phyloP scores from a whole-genome alignment of 1,140 invertebrate genomes.

The Caerostris extrusa region DNA sequence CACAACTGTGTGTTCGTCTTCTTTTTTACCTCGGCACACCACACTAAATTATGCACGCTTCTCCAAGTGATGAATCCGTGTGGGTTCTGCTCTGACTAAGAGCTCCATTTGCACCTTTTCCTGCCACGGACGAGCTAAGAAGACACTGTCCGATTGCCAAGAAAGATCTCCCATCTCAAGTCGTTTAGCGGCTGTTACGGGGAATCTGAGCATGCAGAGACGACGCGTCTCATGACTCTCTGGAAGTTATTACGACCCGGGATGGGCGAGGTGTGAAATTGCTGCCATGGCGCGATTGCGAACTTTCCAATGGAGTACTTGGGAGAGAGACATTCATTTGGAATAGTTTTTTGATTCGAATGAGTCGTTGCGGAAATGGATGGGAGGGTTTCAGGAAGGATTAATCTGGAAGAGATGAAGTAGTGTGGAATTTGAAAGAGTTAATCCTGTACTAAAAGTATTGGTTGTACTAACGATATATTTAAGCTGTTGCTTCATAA shows the following conservation, averaged over 20 bases:
- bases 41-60: slow-evolving; percentile 45
- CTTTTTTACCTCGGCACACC: neutral
- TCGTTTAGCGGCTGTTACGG: slow-evolving; percentile 31
- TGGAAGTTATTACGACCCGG: neutral
- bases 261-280: neutral
- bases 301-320: neutral
- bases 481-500: no score
- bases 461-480: no score
- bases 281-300: neutral
- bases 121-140: neutral
- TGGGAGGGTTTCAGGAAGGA: no score
- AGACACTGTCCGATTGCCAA: neutral
- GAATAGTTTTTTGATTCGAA: no score
- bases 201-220: slow-evolving; percentile 36
- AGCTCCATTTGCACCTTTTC: slow-evolving; percentile 11
- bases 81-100: neutral
- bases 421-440: no score
- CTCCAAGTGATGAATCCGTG: neutral
- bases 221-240: neutral
- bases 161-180: slow-evolving; percentile 24
- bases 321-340: no score
- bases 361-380: no score
- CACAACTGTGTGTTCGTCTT: neutral
- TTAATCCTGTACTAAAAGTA: no score
- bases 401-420: no score